Evolutionary conservation across 35 echinoderm and acorn worm species (phyloP).

Genomic region (Lytechinus pictus): DNA sequence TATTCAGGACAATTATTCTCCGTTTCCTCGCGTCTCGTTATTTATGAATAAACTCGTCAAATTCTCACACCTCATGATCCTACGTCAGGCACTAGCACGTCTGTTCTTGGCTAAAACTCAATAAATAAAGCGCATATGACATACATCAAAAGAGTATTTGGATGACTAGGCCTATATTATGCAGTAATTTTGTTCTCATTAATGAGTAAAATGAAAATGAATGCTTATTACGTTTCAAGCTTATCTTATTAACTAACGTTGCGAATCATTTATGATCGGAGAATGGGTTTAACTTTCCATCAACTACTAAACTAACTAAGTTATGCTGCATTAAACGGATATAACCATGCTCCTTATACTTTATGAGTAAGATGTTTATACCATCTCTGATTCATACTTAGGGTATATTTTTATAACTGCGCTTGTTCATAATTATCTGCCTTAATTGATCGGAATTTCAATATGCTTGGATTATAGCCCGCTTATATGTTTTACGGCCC

Average conservation of each 20-base stretch:
- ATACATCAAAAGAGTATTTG: neutral
- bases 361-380: no score
- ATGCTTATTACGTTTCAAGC: neutral
- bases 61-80: constrained; percentile 21
- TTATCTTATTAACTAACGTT: neutral
- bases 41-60: constrained; percentile 42
- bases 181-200: neutral
- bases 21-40: constrained; percentile 40
- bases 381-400: no score
- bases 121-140: constrained; percentile 23
- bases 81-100: constrained; percentile 29
- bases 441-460: no score
- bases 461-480: no score
- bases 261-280: neutral
- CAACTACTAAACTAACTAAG: neutral
- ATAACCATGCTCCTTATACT: no score
- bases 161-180: neutral
- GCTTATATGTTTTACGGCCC: no score
- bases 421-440: no score
- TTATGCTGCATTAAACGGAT: neutral
- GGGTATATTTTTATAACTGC: no score
- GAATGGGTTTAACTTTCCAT: neutral
- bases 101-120: constrained; percentile 1
- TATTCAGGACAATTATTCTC: constrained; percentile 54
- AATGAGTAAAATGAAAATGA: neutral